These are phyloP conservation scores for Lasioglossum calceatum DNA, from an alignment of 2,888 invertebrate species.

Conservation along the genomic window DNA sequence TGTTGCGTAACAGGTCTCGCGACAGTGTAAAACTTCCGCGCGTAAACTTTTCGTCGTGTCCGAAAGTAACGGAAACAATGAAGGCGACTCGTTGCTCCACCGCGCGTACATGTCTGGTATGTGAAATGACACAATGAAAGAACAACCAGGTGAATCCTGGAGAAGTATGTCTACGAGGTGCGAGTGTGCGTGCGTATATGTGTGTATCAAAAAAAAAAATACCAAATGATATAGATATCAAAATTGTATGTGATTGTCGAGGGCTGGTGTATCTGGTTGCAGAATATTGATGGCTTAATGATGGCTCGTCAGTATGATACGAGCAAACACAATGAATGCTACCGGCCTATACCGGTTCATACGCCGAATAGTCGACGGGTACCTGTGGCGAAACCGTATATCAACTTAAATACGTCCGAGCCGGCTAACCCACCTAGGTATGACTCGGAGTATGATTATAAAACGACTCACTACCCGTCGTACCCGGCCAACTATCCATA, in stretches of 20 bases:
- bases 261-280: conserved; percentile 84
- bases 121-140: conserved; percentile 42
- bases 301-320: conserved; percentile 84
- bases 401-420: conserved; percentile 78
- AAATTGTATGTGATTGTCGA: conserved; percentile 82
- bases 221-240: conserved; percentile 29
- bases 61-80: background rate
- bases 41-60: background rate
- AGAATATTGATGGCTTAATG: conserved; percentile 84
- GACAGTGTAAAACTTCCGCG: background rate
- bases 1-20: background rate
- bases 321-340: conserved; percentile 82
- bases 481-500: conserved; percentile 83
- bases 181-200: conserved; percentile 64
- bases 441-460: conserved; percentile 82
- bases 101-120: conserved; percentile 31
- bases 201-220: conserved; percentile 53
- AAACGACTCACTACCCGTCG: conserved; percentile 83
- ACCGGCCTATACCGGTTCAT: conserved; percentile 83
- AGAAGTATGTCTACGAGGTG: conserved; percentile 49
- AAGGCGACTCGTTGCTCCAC: background rate
- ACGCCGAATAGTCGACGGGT: conserved; percentile 81
- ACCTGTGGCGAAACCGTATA: conserved; percentile 79
- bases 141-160: background rate
- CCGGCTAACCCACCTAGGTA: conserved; percentile 74